Evolutionary conservation across 1,140 invertebrate species (phyloP), one percentile per base, ranked within the genome.

Genomic region (Bombus pyrosoma): DNA sequence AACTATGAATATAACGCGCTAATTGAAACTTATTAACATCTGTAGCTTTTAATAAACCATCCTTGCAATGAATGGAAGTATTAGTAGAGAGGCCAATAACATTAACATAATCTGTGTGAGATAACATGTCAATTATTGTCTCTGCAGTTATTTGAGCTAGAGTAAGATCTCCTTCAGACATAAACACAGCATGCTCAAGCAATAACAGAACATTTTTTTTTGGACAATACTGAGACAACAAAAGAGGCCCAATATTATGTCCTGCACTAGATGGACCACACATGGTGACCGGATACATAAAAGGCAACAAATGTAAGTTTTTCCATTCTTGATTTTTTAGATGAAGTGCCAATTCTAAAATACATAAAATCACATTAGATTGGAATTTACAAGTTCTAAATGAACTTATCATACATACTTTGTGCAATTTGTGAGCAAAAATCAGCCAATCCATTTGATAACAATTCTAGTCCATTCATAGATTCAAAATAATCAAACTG

Each of bases 1-100:
- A 91, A 72, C 91, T 88, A 71, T 95, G 94, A 28, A 95, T 93
- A 66, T 94, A 90, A 57, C 94, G 78, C 9, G 89, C 90, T 47
- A 95, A 80, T 71, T 95, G 93, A 85, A 93, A 94, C 74, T 95
- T 95, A 74, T 95, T 95, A 12, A 95, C 91, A 88, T 95, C 95
- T 28, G 93, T 95, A 8, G 94, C 94, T 66, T 86, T 93, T 15
- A 94, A 62, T n/a, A 95, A 83, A 41, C 90, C 90, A 81, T 94
- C 91, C 74, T 92, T 92, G 82, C 95, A 95, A 83, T 93, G 87
- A 12, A 92, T 41, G 2, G 88, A 91, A 28, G 85, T 89, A 74
- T 87, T 84, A 32, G 86, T 92, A 34, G 92, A 91, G 13, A 95
- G 89, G 22, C 94, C 94, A 64, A 95, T 81, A 13, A 94, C 91